phyloP scores from a whole-genome alignment of 2,888 invertebrate species.

The Heliconius cydno region DNA sequence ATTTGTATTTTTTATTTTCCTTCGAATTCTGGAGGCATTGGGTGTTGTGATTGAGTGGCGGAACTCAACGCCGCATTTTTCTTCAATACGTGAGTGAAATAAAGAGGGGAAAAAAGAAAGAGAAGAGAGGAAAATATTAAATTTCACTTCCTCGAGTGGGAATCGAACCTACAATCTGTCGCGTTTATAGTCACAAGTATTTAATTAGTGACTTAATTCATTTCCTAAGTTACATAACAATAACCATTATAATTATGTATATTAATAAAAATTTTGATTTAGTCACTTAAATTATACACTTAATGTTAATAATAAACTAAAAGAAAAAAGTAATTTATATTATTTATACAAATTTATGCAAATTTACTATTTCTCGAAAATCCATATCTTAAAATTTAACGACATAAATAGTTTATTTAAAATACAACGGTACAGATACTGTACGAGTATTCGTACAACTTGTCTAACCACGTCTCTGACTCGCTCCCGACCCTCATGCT shows the following conservation, averaged over 20 bases:
- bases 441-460: constrained; percentile 33
- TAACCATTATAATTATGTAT: neutral
- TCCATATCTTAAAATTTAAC: neutral
- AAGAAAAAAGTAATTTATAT: neutral
- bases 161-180: too few species aligned
- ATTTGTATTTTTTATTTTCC: too few species aligned
- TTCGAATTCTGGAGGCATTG: too few species aligned
- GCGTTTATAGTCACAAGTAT: too few species aligned
- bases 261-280: neutral
- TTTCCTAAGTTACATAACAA: neutral
- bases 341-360: neutral
- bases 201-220: neutral
- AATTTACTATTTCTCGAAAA: neutral
- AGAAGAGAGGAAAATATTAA: too few species aligned
- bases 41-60: too few species aligned
- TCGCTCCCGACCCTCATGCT: constrained; percentile 45
- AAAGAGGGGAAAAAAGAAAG: too few species aligned
- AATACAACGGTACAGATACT: constrained; percentile 43
- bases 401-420: constrained; percentile 22
- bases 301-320: neutral
- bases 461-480: constrained; percentile 45
- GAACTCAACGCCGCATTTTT: too few species aligned
- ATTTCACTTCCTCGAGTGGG: too few species aligned
- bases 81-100: too few species aligned
- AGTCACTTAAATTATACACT: neutral